Base-by-base conservation (phyloP, 2,888 invertebrate species). In the Zeuzera pyrina region DNA sequence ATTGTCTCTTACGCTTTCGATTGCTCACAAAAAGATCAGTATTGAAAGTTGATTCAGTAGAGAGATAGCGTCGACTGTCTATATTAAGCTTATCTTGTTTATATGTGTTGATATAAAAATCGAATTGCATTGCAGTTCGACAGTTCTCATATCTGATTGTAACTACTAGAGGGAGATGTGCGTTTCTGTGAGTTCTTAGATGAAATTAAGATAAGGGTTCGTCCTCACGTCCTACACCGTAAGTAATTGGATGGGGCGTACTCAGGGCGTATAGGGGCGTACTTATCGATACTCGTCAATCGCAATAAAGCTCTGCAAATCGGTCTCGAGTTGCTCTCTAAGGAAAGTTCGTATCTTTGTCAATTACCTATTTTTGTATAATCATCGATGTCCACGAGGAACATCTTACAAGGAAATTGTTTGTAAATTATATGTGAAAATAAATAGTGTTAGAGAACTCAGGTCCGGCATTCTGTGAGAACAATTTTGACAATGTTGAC, bases 271-370 rank as follows among this genome's bases (percentile, higher is more conserved):
- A 50, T 52, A 54, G 48, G 61, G 65, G 59, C 42, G 47, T 42
- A 45, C 54, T 58, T 78, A 79, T 77, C 77, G 66, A 52, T 50
- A 50, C 48, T 62, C 65, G 59, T 71, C 69, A 66, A 79, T 78
- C 72, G 74, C 59, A 73, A 77, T 79, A 77, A 78, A 77, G 74
- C 60, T 67, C 63, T 54, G 68, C 71, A 62, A 60, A 64, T 65
- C 52, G 52, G 41, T 52, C 47, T 43, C 42, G 34, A 38, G 51
- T 53, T 58, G 51, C 49, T 45, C 41, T 40, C 38, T 35, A 36
- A 38, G 37, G 34, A 29, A 34, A 31, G 15, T n/a, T n/a, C n/a
- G n/a, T n/a, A n/a, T n/a, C n/a, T n/a, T n/a, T n/a, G n/a, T n/a
- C 30, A 29, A 34, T 22, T 15, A 21, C 21, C 25, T 15, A 26